Evolutionary conservation across 2,797 vertebrate genomes (phyloP).

Genomic region (Aldrovandia affinis): DNA sequence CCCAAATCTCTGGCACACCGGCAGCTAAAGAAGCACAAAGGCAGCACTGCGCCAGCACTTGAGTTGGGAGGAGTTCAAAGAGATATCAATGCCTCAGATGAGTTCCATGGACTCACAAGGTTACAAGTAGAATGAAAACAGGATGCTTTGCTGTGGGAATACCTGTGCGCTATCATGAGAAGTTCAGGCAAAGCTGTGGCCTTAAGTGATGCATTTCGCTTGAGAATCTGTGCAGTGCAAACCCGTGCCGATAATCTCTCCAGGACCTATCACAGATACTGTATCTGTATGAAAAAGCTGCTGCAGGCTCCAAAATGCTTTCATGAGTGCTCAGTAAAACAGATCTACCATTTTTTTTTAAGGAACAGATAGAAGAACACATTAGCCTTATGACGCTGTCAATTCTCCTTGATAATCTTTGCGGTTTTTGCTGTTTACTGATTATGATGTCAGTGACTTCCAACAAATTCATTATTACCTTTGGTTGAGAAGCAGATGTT

Average conservation of each 20-base stretch:
- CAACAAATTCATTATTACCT: background rate
- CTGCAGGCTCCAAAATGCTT: background rate
- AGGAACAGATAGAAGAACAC: background rate
- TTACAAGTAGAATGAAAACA: slow-evolving; percentile 24
- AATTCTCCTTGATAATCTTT: background rate
- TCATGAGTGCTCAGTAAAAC: background rate
- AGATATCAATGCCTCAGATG: slow-evolving; percentile 28
- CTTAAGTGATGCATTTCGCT: background rate
- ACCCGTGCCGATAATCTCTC: background rate
- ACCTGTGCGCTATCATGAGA: slow-evolving; percentile 29
- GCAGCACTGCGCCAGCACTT: background rate
- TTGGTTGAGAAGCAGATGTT: background rate
- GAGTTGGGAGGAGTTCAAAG: slow-evolving; percentile 5
- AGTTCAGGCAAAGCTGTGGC: background rate
- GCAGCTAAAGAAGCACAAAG: background rate
- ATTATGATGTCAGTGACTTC: background rate
- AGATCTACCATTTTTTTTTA: background rate
- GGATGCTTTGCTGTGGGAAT: slow-evolving; percentile 26
- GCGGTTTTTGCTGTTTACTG: background rate
- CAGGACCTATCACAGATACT: background rate
- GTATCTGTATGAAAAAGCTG: background rate
- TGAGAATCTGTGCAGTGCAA: background rate
- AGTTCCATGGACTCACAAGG: slow-evolving; percentile 49
- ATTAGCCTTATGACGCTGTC: background rate
- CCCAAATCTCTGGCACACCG: background rate